Evolutionary conservation across 2,113 vertebrate genomes (phyloP).

Genomic region (Mormoops blainvillei): DNA sequence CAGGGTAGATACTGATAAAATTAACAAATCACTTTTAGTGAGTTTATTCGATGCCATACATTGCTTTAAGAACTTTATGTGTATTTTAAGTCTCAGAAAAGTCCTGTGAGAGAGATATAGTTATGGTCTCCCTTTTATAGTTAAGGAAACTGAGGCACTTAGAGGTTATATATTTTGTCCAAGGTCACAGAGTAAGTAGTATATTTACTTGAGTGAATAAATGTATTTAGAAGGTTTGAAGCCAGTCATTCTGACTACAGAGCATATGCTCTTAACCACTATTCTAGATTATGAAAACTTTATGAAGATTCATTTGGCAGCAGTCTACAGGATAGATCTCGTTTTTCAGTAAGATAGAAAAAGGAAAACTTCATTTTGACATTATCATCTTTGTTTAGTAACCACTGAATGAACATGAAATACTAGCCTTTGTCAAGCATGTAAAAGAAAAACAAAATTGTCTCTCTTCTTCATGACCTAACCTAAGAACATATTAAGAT

Average conservation of each 20-base stretch:
- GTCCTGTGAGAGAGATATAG: not conserved
- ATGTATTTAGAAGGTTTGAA: not conserved
- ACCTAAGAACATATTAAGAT: not conserved
- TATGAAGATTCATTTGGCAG: slow-evolving; percentile 19
- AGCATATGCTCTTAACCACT: not conserved
- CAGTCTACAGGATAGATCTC: not conserved
- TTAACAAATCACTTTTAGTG: not conserved
- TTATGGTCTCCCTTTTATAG: not conserved
- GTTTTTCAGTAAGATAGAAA: not conserved
- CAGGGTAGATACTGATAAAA: not conserved
- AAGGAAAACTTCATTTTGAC: not conserved
- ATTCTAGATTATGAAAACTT: slow-evolving; percentile 9
- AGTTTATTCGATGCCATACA: not conserved
- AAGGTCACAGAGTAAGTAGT: not conserved
- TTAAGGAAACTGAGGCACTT: not conserved
- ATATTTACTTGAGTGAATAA: not conserved
- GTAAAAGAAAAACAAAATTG: not conserved
- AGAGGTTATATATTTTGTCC: not conserved
- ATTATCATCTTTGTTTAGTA: not conserved
- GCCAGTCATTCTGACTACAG: not conserved
- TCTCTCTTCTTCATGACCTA: not conserved
- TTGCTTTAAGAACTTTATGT: not conserved
- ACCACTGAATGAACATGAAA: not conserved
- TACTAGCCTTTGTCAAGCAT: not conserved
- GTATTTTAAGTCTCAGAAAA: not conserved